Evolutionary conservation across 2,888 invertebrate genomes (phyloP).

Genomic region (Petrolisthes manimaculis): DNA sequence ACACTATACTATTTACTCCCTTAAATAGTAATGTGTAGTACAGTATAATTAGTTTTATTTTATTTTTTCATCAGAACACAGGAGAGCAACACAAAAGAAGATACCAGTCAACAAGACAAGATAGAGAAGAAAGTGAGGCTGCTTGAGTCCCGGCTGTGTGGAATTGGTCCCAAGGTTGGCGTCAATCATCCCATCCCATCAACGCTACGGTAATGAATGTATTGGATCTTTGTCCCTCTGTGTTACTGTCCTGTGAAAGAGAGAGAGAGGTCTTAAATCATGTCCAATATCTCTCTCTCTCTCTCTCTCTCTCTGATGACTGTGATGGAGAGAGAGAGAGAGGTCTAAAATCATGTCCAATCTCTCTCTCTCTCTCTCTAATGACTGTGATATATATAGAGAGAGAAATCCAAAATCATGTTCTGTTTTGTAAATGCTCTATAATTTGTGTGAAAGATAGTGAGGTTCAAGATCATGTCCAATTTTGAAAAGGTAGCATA

Average conservation of each 20-base stretch:
- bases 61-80: conserved; percentile 15
- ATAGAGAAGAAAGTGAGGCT: conserved; percentile 34
- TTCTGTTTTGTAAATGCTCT: too few species aligned
- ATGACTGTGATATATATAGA: too few species aligned
- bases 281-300: too few species aligned
- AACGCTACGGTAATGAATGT: conserved; percentile 33
- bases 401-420: too few species aligned
- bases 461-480: too few species aligned
- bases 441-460: too few species aligned
- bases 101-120: conserved; percentile 18
- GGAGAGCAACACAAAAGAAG: conserved; percentile 12
- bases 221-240: not conserved
- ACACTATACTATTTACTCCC: too few species aligned
- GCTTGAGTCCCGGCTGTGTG: conserved; percentile 15
- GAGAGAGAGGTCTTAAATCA: not conserved
- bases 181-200: conserved; percentile 45
- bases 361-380: too few species aligned
- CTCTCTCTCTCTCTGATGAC: too few species aligned
- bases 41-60: conserved; percentile 1
- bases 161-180: conserved; percentile 30
- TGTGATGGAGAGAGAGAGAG: too few species aligned
- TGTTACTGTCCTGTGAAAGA: not conserved
- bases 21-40: not conserved
- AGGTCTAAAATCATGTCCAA: too few species aligned
- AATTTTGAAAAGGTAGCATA: too few species aligned